Evolutionary conservation across 2,113 vertebrate genomes (phyloP).

Genomic region (Asarcornis scutulata): DNA sequence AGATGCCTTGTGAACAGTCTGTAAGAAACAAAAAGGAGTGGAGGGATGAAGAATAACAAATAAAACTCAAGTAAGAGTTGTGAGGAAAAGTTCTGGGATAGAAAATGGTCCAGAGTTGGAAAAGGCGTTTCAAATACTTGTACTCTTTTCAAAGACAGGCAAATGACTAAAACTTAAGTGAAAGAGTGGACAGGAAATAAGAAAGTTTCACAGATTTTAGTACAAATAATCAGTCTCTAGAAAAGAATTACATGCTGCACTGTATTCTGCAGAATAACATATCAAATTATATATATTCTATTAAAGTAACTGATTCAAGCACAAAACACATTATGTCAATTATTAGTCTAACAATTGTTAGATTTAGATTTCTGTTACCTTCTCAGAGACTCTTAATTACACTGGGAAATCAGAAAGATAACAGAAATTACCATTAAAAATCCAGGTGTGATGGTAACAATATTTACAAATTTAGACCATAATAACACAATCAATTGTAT

Average conservation of each 20-base stretch:
- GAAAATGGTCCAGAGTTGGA: background rate
- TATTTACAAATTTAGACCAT: background rate
- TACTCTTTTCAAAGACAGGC: background rate
- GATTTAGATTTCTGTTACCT: background rate
- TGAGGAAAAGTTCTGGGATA: background rate
- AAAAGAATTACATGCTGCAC: background rate
- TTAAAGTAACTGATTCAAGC: background rate
- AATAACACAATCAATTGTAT: background rate
- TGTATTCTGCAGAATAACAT: background rate
- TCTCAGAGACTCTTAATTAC: background rate
- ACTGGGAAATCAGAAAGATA: background rate
- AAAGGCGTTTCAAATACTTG: background rate
- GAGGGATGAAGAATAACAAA: background rate
- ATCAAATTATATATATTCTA: background rate
- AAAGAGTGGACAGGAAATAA: background rate
- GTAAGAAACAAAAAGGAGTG: background rate
- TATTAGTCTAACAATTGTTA: background rate
- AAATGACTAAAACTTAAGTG: background rate
- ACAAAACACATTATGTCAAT: background rate
- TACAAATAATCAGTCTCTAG: background rate
- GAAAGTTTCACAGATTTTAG: background rate
- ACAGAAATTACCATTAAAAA: background rate
- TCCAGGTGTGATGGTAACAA: background rate
- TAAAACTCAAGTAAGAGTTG: background rate
- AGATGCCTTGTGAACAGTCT: background rate